Evolutionary conservation across 2,113 vertebrate species (phyloP), one percentile per base, ranked within the genome.

Genomic region (Trinectes maculatus): DNA sequence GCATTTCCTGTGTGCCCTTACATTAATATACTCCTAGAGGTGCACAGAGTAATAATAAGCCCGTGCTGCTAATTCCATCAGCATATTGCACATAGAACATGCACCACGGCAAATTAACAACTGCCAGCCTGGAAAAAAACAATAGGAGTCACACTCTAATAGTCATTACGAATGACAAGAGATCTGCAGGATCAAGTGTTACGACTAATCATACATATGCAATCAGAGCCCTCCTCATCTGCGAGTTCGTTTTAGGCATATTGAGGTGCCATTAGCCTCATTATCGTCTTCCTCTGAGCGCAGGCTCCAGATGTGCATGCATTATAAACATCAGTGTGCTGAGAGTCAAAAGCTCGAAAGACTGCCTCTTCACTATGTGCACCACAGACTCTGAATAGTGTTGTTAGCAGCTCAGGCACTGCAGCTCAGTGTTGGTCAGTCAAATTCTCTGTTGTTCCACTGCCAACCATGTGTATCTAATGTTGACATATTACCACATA

Each of bases 231-330:
- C 31, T 31, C 26, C 29, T 26, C n/a, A 34, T 13, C n/a, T 3
- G 6, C 10, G 1, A 11, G 26, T 58, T 7, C 21, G 6, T 57
- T 57, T 28, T 12, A 11, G 31, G 34, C 21, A 40, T 57, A 40
- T 39, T 57, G 16, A 57, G 36, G 36, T 26, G 18, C 28, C 36
- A 42, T 25, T 40, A 5, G 36, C 24, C 36, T 57, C 24, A 57
- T 57, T 19, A 57, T 28, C 36, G 54, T 2, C 55, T 29, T 42
- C 55, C n/a, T 43, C 37, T 8, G 39, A 43, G 55, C 21, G 25
- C 25, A 43, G 11, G 12, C 56, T 31, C 39, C 56, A 42, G 37
- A 57, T 42, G 24, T 28, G 13, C 36, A 25, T 28, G 54, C 22
- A 40, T 40, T 42, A 25, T 12, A 28, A 28, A 42, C 33, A 54